Evolutionary conservation across 2,113 vertebrate genomes (phyloP), one percentile per base, ranked within the genome.

Genomic region (Protobothrops mucrosquamatus): DNA sequence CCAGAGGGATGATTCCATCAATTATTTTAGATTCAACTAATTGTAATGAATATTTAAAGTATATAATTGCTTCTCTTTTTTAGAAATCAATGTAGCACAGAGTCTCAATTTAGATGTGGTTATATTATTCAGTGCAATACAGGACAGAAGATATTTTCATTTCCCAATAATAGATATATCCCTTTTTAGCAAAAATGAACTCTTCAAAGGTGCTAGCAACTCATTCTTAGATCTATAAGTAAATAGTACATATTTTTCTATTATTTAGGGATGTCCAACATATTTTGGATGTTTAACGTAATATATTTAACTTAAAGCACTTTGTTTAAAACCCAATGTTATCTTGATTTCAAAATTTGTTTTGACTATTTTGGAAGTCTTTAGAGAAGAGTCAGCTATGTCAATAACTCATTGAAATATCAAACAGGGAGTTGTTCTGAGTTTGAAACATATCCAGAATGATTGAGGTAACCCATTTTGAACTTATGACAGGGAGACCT

Each of bases 111-210:
- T 85, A 81, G 34, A 91, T 43, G 12, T 39, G 69, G 34, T 81
- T 39, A 85, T 85, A 15, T 26, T 14, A 12, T 85, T 85, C 74
- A 29, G 56, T 48, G 14, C n/a, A 43, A 26, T 6, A 85, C 4
- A 81, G 15, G 23, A 43, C 34, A 56, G n/a, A 18, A 39, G 34
- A 81, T 9, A 81, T 39, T 22, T 20, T 81, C 18, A 39, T 81
- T 74, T 81, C 7, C 18, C 34, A 81, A 81, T 18, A 39, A 39
- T 34, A 81, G 46, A 86, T 51, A 24, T 10, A 91, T n/a, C 61
- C 89, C 91, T 89, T 92, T 64, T 29, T 89, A 59, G 64, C 92
- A 29, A 88, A 96, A 95, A 94, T 55, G 29, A 52, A 94, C 52
- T 3, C 54, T 94, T 34, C 85, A 24, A 51, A 92, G 91, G 92